Conservation (phyloP, 2,797 vertebrate genomes). For the Pempheris klunzingeri region DNA sequence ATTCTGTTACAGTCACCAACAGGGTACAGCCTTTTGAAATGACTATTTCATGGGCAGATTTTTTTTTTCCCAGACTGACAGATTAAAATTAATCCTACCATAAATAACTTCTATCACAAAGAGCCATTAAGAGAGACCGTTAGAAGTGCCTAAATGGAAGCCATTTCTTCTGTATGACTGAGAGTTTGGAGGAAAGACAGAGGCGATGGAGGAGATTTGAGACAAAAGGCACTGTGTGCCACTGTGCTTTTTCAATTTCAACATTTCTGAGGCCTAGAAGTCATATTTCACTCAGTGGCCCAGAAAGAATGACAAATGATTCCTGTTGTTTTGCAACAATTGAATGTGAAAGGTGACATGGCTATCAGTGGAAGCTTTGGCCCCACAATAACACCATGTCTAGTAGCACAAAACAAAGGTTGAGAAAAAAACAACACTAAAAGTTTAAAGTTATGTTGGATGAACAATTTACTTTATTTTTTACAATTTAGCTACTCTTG, state of each 20-base stretch:
- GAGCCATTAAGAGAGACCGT: constrained; percentile 80
- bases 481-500: neutral
- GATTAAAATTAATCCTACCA: constrained; percentile 83
- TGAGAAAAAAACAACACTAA: constrained; percentile 23
- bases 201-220: constrained; percentile 65
- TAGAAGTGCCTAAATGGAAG: constrained; percentile 82
- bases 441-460: constrained; percentile 24
- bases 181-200: constrained; percentile 54
- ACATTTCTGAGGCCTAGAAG: constrained; percentile 76
- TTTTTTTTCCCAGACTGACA: constrained; percentile 70
- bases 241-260: constrained; percentile 79
- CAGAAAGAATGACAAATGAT: constrained; percentile 83
- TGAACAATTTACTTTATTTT: neutral
- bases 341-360: constrained; percentile 79
- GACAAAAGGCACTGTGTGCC: constrained; percentile 60
- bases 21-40: constrained; percentile 44
- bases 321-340: constrained; percentile 73
- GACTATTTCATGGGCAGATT: constrained; percentile 63
- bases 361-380: constrained; percentile 66
- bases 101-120: constrained; percentile 85
- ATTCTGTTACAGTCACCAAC: constrained; percentile 51
- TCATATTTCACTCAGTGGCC: constrained; percentile 82
- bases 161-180: constrained; percentile 79
- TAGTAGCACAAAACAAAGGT: constrained; percentile 45
- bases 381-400: constrained; percentile 62